phyloP scores from a whole-genome alignment of 1,140 invertebrate species.

The Gryon sp. region DNA sequence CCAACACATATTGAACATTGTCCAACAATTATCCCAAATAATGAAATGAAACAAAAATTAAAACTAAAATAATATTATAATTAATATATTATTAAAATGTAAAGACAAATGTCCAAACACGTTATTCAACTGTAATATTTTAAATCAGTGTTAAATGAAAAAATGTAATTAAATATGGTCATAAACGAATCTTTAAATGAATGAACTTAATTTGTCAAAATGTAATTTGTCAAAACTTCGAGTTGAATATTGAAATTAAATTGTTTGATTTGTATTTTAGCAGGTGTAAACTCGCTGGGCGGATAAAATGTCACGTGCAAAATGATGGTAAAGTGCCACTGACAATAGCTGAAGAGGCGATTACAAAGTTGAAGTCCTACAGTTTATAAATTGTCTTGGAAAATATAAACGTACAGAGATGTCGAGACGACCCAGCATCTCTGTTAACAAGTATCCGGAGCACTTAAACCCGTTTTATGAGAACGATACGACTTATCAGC shows the following conservation, averaged over 20 bases:
- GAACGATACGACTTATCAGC: constrained; percentile 77
- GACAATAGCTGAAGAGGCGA: constrained; percentile 8
- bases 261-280: constrained; percentile 30
- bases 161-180: too few relatives aligned
- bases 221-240: neutral
- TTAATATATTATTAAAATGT: too few relatives aligned
- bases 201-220: too few relatives aligned
- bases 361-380: constrained; percentile 13
- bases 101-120: too few relatives aligned
- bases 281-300: constrained; percentile 16
- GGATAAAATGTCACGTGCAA: constrained; percentile 40
- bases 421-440: constrained; percentile 74
- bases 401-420: constrained; percentile 66
- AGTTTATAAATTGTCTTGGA: constrained; percentile 35
- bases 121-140: too few relatives aligned
- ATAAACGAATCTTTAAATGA: too few relatives aligned
- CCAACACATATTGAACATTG: too few relatives aligned
- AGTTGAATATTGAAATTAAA: neutral
- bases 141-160: too few relatives aligned
- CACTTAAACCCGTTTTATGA: constrained; percentile 87
- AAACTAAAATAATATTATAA: too few relatives aligned
- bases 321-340: constrained; percentile 14
- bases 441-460: constrained; percentile 85
- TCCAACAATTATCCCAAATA: too few relatives aligned
- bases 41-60: too few relatives aligned